Base-by-base conservation (phyloP, 2,797 vertebrate species). In the Streptopelia turtur region DNA sequence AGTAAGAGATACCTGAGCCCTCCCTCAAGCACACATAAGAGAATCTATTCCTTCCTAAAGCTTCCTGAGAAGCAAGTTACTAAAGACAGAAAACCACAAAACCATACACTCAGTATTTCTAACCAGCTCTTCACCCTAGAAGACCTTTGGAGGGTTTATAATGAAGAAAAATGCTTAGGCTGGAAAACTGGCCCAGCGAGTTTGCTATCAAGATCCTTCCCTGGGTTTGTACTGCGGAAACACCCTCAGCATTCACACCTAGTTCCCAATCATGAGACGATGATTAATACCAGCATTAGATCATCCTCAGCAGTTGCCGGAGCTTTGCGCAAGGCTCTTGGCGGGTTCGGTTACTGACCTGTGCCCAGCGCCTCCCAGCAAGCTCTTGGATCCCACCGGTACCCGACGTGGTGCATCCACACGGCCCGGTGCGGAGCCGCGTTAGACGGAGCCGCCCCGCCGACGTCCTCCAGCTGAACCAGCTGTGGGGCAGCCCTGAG, bases 51-150 rank as follows among this genome's bases (percentile, higher is more conserved):
- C 84, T 89, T 88, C 71, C 75, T 53, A 71, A 83, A 90, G 74
- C 60, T 71, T 84, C 82, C 60, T 0, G 0, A 95, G 83, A 92
- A 96, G 50, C 60, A 66, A 70, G 92, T 87, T 80, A 77, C 94
- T 92, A 89, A 94, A 91, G 89, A 95, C 57, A 86, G 83, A 93
- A 93, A 93, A 52, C 93, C 83, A 96, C 94, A 94, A 93, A 95
- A 96, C 89, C 80, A 96, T 33, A 95, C 13, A 37, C 17, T 65
- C 39, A 4, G 30, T 87, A 39, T 69, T 94, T 95, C 89, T 82
- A 93, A 92, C 71, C 59, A 91, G 65, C 75, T 56, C 43, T 89
- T 97, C 81, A 95, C 95, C 92, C 92, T 23, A 69, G 55, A 71
- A 93, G 80, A 94, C 95, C 91, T 96, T 70, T 50, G 56, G 68